phyloP scores from a whole-genome alignment of 2,888 invertebrate genomes.

The Volucella bombylans region DNA sequence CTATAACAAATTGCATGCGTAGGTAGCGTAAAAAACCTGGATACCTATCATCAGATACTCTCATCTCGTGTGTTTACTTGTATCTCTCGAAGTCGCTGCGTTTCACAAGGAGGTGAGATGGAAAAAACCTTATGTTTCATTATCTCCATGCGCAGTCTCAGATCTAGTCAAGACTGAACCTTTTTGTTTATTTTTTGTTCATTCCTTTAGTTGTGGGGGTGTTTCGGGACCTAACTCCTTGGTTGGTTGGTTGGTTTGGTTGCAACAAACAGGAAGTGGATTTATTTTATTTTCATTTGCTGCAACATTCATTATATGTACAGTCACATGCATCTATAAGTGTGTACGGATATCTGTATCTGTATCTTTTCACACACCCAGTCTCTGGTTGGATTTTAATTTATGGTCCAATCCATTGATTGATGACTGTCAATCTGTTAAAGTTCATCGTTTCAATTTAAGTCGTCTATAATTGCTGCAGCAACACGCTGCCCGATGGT shows the following conservation, averaged over 20 bases:
- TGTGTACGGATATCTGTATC: neutral
- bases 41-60: neutral
- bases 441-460: slow-evolving; percentile 40
- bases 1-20: slow-evolving; percentile 72
- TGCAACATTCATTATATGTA: slow-evolving; percentile 2
- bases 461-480: slow-evolving; percentile 38
- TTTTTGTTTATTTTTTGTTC: slow-evolving; percentile 46
- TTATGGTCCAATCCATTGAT: slow-evolving; percentile 46
- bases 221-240: slow-evolving; percentile 1
- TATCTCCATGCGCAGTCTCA: slow-evolving; percentile 48
- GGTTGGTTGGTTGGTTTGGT: too few species aligned
- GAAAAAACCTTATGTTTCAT: slow-evolving; percentile 70
- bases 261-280: slow-evolving; percentile 47
- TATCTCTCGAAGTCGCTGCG: neutral
- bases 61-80: too few species aligned
- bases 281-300: slow-evolving; percentile 10
- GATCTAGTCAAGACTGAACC: slow-evolving; percentile 43
- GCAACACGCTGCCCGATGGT: slow-evolving; percentile 28
- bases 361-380: neutral
- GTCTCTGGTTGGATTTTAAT: neutral
- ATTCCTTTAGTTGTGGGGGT: slow-evolving; percentile 10
- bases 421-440: slow-evolving; percentile 47
- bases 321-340: neutral
- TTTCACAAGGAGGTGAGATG: slow-evolving; percentile 57
- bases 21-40: slow-evolving; percentile 64